Base-by-base conservation (phyloP, 2,888 invertebrate species). In the Stenolophus ochropezus region DNA sequence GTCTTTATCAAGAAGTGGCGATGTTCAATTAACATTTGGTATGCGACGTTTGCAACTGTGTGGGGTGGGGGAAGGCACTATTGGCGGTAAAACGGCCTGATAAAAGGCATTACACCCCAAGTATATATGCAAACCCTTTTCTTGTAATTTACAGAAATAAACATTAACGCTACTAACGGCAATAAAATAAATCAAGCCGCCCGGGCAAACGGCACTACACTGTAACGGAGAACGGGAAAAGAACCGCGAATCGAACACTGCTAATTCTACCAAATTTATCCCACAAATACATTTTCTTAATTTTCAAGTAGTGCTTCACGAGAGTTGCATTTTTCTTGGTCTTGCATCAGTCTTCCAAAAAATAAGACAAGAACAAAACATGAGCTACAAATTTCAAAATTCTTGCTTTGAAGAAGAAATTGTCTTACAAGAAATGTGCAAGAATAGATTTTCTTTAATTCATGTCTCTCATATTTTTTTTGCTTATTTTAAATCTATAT, bases 61-160 rank as follows among this genome's bases (percentile, higher is more conserved):
- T 27, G 16, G 14, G 65, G n/a, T 33, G 65, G 65, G 49, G 4
- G 56, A 53, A 53, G 75, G 73, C 73, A 49, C 69, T 80, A 80
- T 80, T 80, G 80, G 80, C 80, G 80, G 80, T 80, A 80, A 80
- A 80, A 80, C 80, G 69, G 27, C 53, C 80, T 73, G 80, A 80
- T 80, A 80, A 80, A 80, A 80, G 80, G 80, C 80, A 80, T 80
- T 80, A 80, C 73, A 80, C 80, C 80, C 80, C 80, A 73, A 80
- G 71, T 80, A 87, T 89, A 87, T 88, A 87, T 88, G 88, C 88
- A 89, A 89, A 90, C 90, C 90, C 90, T 90, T 90, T 90, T 90
- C 90, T 90, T 91, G 90, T 91, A 91, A 90, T 91, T 91, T 90
- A 90, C 88, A 89, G 90, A 90, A 90, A 90, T 91, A 91, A 91